Base-by-base conservation (phyloP, 2,113 vertebrate species). In the Suncus etruscus region DNA sequence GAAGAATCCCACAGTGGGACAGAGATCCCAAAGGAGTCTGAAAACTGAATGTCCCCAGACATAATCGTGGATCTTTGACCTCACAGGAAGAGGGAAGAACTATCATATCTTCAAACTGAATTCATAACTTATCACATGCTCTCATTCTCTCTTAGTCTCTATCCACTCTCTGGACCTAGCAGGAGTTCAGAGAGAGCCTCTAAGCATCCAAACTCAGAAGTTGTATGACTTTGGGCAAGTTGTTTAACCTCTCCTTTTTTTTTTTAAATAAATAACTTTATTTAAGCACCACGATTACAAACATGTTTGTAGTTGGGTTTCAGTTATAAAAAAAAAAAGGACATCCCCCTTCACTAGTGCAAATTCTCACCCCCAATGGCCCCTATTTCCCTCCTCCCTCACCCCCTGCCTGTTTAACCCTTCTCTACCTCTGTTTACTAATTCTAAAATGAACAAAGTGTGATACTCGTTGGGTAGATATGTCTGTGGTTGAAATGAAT, bases 181-280 rank as follows among this genome's bases (percentile, higher is more conserved):
- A 51, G 8, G 14, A 6, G 8, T 6, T 20, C n/a, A 48, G 2
- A 20, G 2, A 11, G n/a, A 54, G 3, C 50, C 27, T 48, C 0
- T 25, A 9, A 15, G n/a, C 14, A 8, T n/a, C n/a, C 11, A 1
- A 0, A 0, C 31, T 68, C 4, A 24, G 8, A 14, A 8, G 45
- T 88, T 87, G 88, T 65, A n/a, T 15, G 25, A 75, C 75, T 65
- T 51, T 65, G 51, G 50, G 3, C 5, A 39, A 50, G 22, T 1
- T 20, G 18, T 27, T 84, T 81, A 45, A 51, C 4, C 4, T 45
- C 10, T 58, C 48, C 39, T 3, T 39, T 39, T 39, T 39, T 39
- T 39, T n/a, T n/a, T n/a, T n/a, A 39, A 39, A 39, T 39, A 39
- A 39, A 39, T 39, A 39, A 3, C 39, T 39, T 39, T 39, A 39